phyloP scores from a whole-genome alignment of 2,888 invertebrate species.

The Lapara coniferarum region DNA sequence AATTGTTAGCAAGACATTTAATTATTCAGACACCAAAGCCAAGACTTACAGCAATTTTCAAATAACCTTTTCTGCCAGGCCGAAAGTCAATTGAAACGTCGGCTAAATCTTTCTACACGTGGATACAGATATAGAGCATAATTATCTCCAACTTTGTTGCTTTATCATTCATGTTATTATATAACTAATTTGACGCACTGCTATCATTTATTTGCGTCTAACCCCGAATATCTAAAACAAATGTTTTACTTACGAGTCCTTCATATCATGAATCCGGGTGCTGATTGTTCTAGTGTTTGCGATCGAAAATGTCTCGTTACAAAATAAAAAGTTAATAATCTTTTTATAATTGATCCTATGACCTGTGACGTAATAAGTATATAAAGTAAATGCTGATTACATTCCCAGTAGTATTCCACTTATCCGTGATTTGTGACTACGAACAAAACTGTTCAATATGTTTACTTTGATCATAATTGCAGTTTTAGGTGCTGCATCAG shows the following conservation, averaged over 20 bases:
- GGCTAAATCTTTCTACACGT: no score
- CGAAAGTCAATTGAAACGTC: no score
- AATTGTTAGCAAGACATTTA: no score
- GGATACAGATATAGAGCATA: no score
- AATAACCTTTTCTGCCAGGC: no score
- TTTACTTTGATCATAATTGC: neutral
- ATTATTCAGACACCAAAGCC: no score
- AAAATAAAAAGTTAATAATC: neutral
- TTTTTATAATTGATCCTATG: neutral
- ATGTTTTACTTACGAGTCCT: neutral
- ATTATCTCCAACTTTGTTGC: no score
- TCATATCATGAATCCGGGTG: neutral
- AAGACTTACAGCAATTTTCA: no score
- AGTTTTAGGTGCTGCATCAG: constrained; percentile 3
- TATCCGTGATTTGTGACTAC: neutral
- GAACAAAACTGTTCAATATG: neutral
- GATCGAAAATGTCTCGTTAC: neutral
- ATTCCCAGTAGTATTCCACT: constrained; percentile 2
- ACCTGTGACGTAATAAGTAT: constrained; percentile 2
- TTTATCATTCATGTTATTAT: no score
- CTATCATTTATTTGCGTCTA: no score
- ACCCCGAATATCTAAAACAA: no score
- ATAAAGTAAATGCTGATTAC: constrained; percentile 17
- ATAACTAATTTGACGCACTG: no score
- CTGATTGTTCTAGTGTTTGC: neutral